Evolutionary conservation across 2,888 invertebrate species (phyloP).

Genomic region (Drosophila infuscata): DNA sequence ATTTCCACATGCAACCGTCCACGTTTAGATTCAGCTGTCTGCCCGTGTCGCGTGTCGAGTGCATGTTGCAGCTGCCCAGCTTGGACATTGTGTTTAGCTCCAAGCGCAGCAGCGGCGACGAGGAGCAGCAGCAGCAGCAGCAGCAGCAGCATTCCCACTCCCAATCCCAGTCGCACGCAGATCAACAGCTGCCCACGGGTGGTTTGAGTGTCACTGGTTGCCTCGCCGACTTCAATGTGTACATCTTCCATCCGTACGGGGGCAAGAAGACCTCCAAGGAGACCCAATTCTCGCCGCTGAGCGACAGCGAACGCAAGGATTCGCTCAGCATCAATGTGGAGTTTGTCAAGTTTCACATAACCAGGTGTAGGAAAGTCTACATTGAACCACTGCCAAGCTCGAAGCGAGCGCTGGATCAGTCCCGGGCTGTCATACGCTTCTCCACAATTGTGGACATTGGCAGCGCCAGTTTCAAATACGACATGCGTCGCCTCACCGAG

Average conservation of each 20-base stretch:
- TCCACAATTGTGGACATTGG: constrained; percentile 98
- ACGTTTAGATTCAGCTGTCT: constrained; percentile 98
- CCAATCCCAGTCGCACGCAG: constrained; percentile 58
- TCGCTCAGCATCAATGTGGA: constrained; percentile 98
- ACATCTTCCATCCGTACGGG: constrained; percentile 99
- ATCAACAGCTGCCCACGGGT: constrained; percentile 82
- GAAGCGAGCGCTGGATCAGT: constrained; percentile 87
- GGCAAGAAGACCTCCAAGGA: constrained; percentile 92
- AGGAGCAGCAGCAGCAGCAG: constrained; percentile 59
- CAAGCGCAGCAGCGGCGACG: constrained; percentile 92
- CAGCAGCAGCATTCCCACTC: constrained; percentile 40
- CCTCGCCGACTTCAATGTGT: constrained; percentile 98
- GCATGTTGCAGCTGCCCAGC: constrained; percentile 97
- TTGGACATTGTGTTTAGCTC: constrained; percentile 98
- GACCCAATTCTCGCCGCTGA: constrained; percentile 94
- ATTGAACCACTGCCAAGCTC: constrained; percentile 86
- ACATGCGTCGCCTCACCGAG: constrained; percentile 98
- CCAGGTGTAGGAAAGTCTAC: constrained; percentile 95
- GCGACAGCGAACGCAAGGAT: constrained; percentile 96
- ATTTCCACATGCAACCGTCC: constrained; percentile 99
- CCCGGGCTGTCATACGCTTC: constrained; percentile 95
- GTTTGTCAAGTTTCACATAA: constrained; percentile 98
- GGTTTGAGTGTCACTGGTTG: constrained; percentile 94
- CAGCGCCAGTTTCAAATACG: constrained; percentile 98
- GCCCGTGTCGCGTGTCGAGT: constrained; percentile 97